A percentile compares a stretch with the other conserved stretches of the same genome.
These are phyloP conservation scores for Anas platyrhynchos DNA, from an alignment of 2,113 vertebrate genomes.

Conservation along the genomic window DNA sequence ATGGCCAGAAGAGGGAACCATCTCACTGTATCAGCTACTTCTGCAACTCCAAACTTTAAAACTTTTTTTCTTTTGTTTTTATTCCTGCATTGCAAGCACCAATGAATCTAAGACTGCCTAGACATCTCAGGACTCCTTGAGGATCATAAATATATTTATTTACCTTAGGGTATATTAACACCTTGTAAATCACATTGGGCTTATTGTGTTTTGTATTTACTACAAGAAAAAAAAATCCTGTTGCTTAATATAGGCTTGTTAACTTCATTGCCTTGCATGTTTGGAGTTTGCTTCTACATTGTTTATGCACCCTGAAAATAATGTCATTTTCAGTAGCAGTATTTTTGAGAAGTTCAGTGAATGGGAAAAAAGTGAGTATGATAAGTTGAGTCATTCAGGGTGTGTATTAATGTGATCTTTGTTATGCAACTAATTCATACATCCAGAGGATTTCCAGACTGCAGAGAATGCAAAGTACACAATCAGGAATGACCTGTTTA, in stretches of 20 bases:
- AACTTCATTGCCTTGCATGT: neutral
- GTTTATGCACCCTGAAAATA: neutral
- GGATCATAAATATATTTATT: neutral
- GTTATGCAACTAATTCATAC: neutral
- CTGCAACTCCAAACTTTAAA: neutral
- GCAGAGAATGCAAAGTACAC: neutral
- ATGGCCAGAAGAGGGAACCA: conserved; percentile 81
- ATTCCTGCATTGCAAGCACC: neutral
- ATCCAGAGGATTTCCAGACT: neutral
- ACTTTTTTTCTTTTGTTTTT: conserved; percentile 13
- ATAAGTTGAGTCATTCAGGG: neutral
- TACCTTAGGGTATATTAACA: neutral
- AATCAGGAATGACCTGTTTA: neutral
- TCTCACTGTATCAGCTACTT: conserved; percentile 58
- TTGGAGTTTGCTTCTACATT: neutral
- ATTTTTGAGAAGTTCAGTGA: neutral
- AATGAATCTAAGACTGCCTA: neutral
- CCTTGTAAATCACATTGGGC: neutral
- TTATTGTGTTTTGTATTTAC: neutral
- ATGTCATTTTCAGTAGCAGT: neutral
- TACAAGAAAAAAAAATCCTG: neutral
- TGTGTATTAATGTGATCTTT: neutral
- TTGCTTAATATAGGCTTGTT: neutral
- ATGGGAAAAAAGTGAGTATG: neutral
- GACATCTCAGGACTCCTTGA: neutral